These are phyloP conservation scores for Piscicola geometra DNA, from an alignment of 2,888 invertebrate genomes.

Conservation along the genomic window DNA sequence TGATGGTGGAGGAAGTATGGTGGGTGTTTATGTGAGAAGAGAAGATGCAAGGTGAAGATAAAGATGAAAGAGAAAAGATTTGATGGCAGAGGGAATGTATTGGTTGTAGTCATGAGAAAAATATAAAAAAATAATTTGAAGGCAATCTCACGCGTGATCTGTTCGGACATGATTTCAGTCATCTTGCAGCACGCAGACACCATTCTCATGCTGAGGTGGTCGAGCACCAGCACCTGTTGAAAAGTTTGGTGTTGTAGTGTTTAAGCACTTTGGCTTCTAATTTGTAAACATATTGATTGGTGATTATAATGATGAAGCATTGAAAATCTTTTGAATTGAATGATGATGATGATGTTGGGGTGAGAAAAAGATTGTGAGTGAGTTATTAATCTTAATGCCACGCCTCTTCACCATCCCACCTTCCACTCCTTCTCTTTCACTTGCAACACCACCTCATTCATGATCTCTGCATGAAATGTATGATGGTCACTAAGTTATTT, in stretches of 20 bases:
- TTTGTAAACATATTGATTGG: neutral
- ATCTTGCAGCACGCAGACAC: constrained; percentile 97
- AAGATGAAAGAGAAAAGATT: neutral
- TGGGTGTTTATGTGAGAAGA: too few relatives aligned
- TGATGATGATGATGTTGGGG: too few relatives aligned
- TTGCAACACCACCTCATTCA: constrained; percentile 93
- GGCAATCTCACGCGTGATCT: constrained; percentile 82
- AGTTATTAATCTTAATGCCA: too few relatives aligned
- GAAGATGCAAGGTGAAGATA: neutral
- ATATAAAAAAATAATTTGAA: too few relatives aligned
- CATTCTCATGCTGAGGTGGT: constrained; percentile 96
- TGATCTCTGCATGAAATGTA: constrained; percentile 70
- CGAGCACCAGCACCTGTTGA: constrained; percentile 77
- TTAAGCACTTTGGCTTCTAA: neutral
- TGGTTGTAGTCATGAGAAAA: too few relatives aligned
- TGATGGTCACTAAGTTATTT: neutral
- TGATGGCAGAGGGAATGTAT: too few relatives aligned
- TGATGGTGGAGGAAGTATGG: too few relatives aligned
- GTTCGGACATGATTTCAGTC: constrained; percentile 96
- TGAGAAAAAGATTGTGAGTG: too few relatives aligned
- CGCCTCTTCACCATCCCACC: constrained; percentile 60
- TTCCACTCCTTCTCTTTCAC: constrained; percentile 78
- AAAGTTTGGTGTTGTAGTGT: neutral
- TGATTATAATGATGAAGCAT: neutral
- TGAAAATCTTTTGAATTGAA: neutral